Evolutionary conservation across 2,113 vertebrate genomes (phyloP).

Genomic region (Morone saxatilis): DNA sequence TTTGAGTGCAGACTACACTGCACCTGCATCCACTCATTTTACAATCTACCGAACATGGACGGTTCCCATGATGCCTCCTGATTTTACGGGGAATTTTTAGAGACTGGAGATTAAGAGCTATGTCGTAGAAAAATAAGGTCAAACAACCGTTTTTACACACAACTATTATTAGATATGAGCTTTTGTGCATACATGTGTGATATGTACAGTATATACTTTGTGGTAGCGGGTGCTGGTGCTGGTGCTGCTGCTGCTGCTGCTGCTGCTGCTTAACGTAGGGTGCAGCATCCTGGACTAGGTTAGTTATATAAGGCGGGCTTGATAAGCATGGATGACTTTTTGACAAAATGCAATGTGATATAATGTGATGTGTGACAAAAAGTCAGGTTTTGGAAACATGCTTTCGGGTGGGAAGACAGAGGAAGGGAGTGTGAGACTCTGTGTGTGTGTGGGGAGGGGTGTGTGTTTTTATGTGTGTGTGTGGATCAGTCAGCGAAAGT

Average conservation of each 20-base stretch:
- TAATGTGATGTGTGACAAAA: conserved; percentile 78
- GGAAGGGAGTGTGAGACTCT: background rate
- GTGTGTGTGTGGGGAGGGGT: conserved; percentile 1
- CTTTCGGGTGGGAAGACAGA: conserved; percentile 43
- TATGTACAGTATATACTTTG: conserved; percentile 2
- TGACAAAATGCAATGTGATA: conserved; percentile 76
- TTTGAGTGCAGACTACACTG: background rate
- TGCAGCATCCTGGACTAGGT: conserved; percentile 43
- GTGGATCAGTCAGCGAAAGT: conserved; percentile 3
- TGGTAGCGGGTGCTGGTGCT: background rate
- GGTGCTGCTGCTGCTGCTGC: conserved; percentile 1
- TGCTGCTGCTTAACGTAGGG: conserved; percentile 27
- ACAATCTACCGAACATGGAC: background rate
- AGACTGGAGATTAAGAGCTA: conserved; percentile 18
- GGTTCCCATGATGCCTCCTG: conserved; percentile 1
- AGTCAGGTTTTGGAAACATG: conserved; percentile 63
- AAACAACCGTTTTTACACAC: background rate
- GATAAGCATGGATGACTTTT: conserved; percentile 69
- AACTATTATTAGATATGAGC: conserved; percentile 14
- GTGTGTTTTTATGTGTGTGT: conserved; percentile 12
- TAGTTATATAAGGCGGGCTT: conserved; percentile 68
- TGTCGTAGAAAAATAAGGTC: conserved; percentile 24
- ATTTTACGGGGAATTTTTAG: conserved; percentile 13
- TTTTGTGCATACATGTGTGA: conserved; percentile 13
- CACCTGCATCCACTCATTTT: conserved; percentile 9